Evolutionary conservation across 1,140 invertebrate species (phyloP).

Genomic region (Melanaphis sacchari): DNA sequence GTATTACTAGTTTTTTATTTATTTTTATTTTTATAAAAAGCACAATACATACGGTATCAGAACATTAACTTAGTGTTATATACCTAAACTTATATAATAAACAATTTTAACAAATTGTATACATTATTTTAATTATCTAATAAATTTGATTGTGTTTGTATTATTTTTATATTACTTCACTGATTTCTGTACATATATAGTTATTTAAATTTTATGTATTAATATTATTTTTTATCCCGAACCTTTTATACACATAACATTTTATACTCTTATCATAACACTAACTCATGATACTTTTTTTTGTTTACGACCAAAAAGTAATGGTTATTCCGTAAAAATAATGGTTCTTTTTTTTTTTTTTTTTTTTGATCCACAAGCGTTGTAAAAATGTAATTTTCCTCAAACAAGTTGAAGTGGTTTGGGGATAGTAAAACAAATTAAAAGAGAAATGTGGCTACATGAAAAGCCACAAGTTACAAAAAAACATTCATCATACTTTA

Average conservation of each 20-base stretch:
- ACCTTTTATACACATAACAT: constrained; percentile 14
- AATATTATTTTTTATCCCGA: not conserved
- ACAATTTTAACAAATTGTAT: not conserved
- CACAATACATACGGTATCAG: not conserved
- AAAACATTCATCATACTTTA: not conserved
- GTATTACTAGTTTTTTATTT: not conserved
- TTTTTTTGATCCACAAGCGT: not conserved
- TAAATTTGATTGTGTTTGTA: not conserved
- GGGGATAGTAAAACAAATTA: not conserved
- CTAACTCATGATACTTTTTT: not conserved
- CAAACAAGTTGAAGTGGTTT: not conserved
- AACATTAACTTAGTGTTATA: not conserved
- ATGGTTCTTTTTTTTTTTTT: not conserved
- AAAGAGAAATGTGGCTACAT: not conserved
- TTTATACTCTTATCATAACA: not conserved
- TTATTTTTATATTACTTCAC: not conserved
- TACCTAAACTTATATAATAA: not conserved
- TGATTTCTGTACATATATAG: not conserved
- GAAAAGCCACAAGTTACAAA: not conserved
- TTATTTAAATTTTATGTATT: not conserved
- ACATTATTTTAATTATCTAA: not conserved
- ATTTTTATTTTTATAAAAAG: not conserved
- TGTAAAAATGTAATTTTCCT: not conserved
- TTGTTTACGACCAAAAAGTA: not conserved
- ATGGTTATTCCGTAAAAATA: not conserved